These are phyloP conservation scores for Campoplex capitator DNA, from an alignment of 2,888 invertebrate species.

Conservation along the genomic window DNA sequence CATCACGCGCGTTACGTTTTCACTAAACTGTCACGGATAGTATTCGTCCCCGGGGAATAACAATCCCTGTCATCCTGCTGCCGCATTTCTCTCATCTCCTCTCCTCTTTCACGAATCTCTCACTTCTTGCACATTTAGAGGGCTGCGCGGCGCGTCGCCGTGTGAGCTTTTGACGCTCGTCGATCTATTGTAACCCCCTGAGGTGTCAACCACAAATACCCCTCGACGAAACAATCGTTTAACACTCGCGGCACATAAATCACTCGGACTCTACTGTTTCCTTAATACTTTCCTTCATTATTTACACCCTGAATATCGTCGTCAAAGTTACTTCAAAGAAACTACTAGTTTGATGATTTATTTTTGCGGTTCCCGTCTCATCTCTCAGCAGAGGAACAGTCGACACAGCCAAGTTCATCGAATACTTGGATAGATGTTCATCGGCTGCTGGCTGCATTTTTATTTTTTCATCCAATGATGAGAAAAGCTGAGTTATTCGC, in stretches of 20 bases:
- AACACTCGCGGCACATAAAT: constrained; percentile 36
- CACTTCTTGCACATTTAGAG: constrained; percentile 5
- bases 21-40: constrained; percentile 67
- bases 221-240: constrained; percentile 56
- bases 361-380: neutral
- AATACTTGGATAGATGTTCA: too few species aligned
- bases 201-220: constrained; percentile 58
- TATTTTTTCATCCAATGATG: too few species aligned
- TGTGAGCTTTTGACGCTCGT: constrained; percentile 35
- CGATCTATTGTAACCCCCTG: constrained; percentile 52
- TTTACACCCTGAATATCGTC: constrained; percentile 1
- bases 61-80: constrained; percentile 57
- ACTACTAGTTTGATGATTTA: neutral
- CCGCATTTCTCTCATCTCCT: constrained; percentile 32
- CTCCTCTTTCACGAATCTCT: neutral
- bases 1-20: constrained; percentile 64
- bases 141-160: neutral
- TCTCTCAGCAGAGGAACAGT: too few species aligned
- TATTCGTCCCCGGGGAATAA: constrained; percentile 63
- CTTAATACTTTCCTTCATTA: constrained; percentile 7
- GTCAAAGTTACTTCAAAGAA: neutral
- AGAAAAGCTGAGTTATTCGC: too few species aligned
- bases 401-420: too few species aligned
- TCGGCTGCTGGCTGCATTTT: too few species aligned
- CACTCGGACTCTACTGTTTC: constrained; percentile 25